Percentiles rank a stretch among this genome's conserved stretches.
phyloP scores from a whole-genome alignment of 2,888 invertebrate species.

The Bombyx huttoni region DNA sequence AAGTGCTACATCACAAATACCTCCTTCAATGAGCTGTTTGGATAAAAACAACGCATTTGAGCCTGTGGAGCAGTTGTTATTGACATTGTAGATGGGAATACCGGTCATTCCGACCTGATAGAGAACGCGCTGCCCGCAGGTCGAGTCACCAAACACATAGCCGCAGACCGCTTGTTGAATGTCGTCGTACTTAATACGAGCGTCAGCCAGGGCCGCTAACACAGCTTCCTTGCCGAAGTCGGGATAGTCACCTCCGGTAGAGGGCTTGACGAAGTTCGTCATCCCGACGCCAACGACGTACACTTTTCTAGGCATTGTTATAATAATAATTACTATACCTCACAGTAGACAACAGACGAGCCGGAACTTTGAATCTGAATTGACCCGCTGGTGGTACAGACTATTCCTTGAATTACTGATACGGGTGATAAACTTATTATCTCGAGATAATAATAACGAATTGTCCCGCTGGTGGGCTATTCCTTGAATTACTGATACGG shows the following conservation, averaged over 20 bases:
- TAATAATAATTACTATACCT: slow-evolving; percentile 32
- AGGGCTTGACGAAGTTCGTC: slow-evolving; percentile 99
- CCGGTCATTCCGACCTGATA: slow-evolving; percentile 97
- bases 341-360: slow-evolving; percentile 28
- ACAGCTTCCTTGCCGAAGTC: slow-evolving; percentile 96
- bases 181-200: slow-evolving; percentile 80
- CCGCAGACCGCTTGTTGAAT: slow-evolving; percentile 93
- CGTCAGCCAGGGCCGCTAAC: slow-evolving; percentile 87
- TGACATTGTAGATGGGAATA: slow-evolving; percentile 97
- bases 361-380: slow-evolving; percentile 22
- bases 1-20: slow-evolving; percentile 87
- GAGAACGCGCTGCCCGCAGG: slow-evolving; percentile 93
- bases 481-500: slow-evolving; percentile 1
- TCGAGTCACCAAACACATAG: slow-evolving; percentile 96
- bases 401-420: slow-evolving; percentile 1
- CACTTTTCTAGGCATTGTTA: slow-evolving; percentile 73
- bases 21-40: slow-evolving; percentile 93
- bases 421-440: slow-evolving; percentile 1
- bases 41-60: slow-evolving; percentile 92
- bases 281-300: slow-evolving; percentile 97
- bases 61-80: slow-evolving; percentile 98
- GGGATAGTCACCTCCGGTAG: slow-evolving; percentile 91
- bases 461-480: too few relatives aligned
- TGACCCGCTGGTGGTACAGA: slow-evolving; percentile 11
- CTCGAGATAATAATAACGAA: slow-evolving; percentile 1